These are phyloP conservation scores for Saccostrea cuccullata DNA, from an alignment of 1,140 invertebrate genomes.

Conservation along the genomic window DNA sequence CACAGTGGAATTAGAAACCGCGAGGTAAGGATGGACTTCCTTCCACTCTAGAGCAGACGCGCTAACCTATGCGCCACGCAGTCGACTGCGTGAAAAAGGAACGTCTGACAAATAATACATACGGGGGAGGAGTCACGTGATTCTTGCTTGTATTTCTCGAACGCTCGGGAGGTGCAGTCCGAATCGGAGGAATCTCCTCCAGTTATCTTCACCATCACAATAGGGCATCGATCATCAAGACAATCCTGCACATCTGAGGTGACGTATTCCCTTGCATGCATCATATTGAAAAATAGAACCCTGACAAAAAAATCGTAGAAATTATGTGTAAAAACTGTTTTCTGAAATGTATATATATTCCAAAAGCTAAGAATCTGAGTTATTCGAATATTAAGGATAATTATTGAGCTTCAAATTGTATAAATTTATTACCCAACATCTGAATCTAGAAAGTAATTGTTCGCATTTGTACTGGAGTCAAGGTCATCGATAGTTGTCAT, in stretches of 20 bases:
- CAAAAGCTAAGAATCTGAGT: background rate
- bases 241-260: background rate
- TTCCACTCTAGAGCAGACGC: too few species aligned
- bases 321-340: background rate
- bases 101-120: background rate
- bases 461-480: background rate
- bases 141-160: slow-evolving; percentile 19
- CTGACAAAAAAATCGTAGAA: background rate
- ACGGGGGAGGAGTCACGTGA: background rate
- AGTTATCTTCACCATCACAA: background rate
- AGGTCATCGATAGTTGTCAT: background rate
- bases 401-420: background rate
- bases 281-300: slow-evolving; percentile 27
- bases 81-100: background rate
- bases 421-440: background rate
- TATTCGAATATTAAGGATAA: background rate
- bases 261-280: background rate
- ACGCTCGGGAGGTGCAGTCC: slow-evolving; percentile 31
- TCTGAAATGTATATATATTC: background rate
- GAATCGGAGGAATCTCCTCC: background rate
- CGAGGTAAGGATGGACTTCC: too few species aligned
- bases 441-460: slow-evolving; percentile 5
- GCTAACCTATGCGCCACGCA: too few species aligned
- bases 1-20: too few species aligned
- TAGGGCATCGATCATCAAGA: background rate